Percentiles rank a stretch among this genome's conserved stretches.
Conservation (phyloP, 1,140 invertebrate genomes). For the Drosophila lacertosa region DNA sequence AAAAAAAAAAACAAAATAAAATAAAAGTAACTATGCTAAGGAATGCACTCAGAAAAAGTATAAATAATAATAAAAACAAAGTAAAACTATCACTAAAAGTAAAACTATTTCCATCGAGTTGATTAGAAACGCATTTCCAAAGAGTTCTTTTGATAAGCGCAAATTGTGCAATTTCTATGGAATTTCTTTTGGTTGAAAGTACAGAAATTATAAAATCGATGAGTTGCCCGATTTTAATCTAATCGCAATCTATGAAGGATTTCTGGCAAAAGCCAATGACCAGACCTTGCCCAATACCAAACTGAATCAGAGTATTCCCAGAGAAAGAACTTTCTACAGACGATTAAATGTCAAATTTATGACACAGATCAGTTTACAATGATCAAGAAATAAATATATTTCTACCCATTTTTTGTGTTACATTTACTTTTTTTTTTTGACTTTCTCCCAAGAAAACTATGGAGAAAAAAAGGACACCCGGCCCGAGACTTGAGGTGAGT, state of each 20-base stretch:
- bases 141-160: background rate
- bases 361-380: conserved; percentile 74
- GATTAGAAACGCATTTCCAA: conserved; percentile 2
- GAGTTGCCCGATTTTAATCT: conserved; percentile 24
- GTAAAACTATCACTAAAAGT: conserved; percentile 14
- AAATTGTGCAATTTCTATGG: background rate
- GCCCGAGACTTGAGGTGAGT: conserved; percentile 55
- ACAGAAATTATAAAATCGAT: conserved; percentile 6
- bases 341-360: conserved; percentile 82
- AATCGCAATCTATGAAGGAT: conserved; percentile 24
- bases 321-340: conserved; percentile 22
- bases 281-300: conserved; percentile 44
- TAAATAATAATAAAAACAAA: conserved; percentile 6
- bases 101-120: conserved; percentile 3
- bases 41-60: conserved; percentile 10
- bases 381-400: conserved; percentile 41
- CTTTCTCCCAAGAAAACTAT: conserved; percentile 38
- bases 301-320: conserved; percentile 8
- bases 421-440: conserved; percentile 50
- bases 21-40: too few species aligned
- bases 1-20: too few species aligned
- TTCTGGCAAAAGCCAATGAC: conserved; percentile 36
- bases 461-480: conserved; percentile 68
- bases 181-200: conserved; percentile 1
- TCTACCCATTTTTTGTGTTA: conserved; percentile 24